These are phyloP conservation scores for Caerostris darwini DNA, from an alignment of 1,140 invertebrate genomes.

Conservation along the genomic window DNA sequence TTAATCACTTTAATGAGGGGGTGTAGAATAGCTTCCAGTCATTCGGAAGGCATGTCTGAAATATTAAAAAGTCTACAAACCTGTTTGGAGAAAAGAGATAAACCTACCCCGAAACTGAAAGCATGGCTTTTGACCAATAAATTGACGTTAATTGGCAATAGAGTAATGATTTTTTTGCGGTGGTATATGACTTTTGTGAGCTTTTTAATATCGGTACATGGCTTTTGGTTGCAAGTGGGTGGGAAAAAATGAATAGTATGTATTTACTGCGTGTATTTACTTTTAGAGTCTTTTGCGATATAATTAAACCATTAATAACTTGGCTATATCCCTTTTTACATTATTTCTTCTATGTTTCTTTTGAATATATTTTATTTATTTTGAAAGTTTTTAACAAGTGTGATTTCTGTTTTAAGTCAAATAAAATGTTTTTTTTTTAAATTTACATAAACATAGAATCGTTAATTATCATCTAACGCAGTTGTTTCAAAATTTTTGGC, in stretches of 20 bases:
- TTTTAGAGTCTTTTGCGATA: too few species aligned
- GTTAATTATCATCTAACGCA: too few species aligned
- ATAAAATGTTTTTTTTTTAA: too few species aligned
- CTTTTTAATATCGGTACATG: background rate
- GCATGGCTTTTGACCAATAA: background rate
- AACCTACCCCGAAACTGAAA: background rate
- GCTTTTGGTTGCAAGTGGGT: background rate
- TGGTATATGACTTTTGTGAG: background rate
- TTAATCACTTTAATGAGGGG: background rate
- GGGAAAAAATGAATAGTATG: background rate
- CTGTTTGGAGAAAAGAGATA: background rate
- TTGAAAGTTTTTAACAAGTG: too few species aligned
- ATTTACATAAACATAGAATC: too few species aligned
- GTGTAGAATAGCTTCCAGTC: background rate
- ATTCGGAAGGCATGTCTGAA: background rate
- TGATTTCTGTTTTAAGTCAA: too few species aligned
- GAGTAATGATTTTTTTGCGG: background rate
- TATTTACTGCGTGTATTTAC: background rate
- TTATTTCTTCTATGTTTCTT: too few species aligned
- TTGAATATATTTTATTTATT: too few species aligned
- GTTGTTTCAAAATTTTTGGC: too few species aligned
- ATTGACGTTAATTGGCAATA: constrained; percentile 10
- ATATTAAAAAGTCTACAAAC: background rate
- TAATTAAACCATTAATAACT: too few species aligned
- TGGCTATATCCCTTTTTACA: too few species aligned